Evolutionary conservation across 2,888 invertebrate species (phyloP).

Genomic region (Aleiodes alternator): DNA sequence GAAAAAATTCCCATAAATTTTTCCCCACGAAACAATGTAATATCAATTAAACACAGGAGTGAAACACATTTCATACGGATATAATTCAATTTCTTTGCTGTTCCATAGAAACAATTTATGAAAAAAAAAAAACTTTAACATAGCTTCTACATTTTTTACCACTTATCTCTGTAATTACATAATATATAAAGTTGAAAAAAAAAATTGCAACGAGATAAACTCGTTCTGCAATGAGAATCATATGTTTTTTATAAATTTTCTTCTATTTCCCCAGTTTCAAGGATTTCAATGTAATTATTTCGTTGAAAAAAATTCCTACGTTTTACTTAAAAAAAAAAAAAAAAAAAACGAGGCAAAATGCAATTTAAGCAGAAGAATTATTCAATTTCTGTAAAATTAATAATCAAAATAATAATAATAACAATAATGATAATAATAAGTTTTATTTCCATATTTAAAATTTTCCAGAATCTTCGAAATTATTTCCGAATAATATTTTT

Average conservation of each 20-base stretch:
- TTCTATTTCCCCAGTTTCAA: background rate
- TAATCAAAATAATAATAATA: background rate
- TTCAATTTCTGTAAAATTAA: background rate
- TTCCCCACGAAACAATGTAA: too few species aligned
- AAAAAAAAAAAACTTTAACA: background rate
- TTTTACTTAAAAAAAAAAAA: background rate
- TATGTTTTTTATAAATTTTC: background rate
- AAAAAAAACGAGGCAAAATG: background rate
- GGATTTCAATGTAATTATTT: slow-evolving; percentile 13
- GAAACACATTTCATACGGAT: too few species aligned
- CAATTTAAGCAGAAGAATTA: background rate
- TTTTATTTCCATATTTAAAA: too few species aligned
- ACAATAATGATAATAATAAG: background rate
- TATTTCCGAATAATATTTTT: too few species aligned
- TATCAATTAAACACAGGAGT: too few species aligned
- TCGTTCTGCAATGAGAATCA: slow-evolving; percentile 20
- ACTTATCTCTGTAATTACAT: slow-evolving; percentile 21
- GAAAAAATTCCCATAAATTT: too few species aligned
- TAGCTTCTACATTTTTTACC: background rate
- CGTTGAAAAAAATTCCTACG: slow-evolving; percentile 11
- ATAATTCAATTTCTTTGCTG: too few species aligned
- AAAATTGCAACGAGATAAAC: slow-evolving; percentile 19
- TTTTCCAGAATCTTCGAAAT: too few species aligned
- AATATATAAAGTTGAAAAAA: slow-evolving; percentile 1
- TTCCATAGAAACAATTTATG: background rate